Conservation (phyloP, 2,113 vertebrate species). For the Elephas maximus region DNA sequence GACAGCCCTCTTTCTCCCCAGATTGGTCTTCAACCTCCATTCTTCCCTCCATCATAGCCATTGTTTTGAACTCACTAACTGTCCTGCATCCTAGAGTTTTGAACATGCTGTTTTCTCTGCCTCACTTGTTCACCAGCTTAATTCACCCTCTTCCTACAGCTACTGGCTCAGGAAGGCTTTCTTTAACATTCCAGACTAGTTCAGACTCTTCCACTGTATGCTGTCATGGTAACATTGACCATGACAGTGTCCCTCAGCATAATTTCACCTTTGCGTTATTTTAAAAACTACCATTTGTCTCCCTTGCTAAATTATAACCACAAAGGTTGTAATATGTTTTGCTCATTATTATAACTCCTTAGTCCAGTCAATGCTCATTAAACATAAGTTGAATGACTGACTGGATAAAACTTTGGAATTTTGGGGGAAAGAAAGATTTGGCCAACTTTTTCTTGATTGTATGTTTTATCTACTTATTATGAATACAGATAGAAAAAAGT, state of each 20-base stretch:
- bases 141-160: not conserved
- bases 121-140: not conserved
- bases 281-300: conserved; percentile 51
- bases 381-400: not conserved
- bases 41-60: not conserved
- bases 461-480: not conserved
- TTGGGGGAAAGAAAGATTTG: not conserved
- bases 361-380: conserved; percentile 4
- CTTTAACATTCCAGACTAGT: conserved; percentile 12
- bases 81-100: not conserved
- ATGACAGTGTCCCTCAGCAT: not conserved
- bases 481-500: not conserved
- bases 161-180: not conserved
- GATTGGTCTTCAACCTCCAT: not conserved
- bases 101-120: not conserved
- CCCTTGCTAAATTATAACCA: not conserved
- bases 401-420: not conserved
- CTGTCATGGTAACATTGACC: not conserved
- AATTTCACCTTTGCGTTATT: not conserved
- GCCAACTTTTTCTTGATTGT: not conserved
- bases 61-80: not conserved
- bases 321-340: not conserved
- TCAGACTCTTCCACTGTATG: not conserved
- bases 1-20: not conserved
- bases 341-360: not conserved